A percentile compares a stretch with the other conserved stretches of the same genome.
Conservation (phyloP, 37 sponge, comb jelly and placozoan genomes). For the Chondrilla cf. caribensis region DNA sequence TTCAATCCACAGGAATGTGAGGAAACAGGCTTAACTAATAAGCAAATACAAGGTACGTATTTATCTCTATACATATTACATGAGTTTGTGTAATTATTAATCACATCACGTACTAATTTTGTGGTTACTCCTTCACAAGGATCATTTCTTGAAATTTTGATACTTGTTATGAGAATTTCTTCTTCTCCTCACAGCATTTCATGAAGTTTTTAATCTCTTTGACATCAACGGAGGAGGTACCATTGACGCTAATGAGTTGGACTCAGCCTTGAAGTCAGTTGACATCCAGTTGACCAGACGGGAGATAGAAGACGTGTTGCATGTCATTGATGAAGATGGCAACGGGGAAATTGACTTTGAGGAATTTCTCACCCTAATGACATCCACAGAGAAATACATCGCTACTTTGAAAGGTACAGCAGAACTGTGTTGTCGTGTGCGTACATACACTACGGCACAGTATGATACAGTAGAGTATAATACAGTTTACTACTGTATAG, state of each 20-base stretch:
- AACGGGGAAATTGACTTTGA: slow-evolving; percentile 76
- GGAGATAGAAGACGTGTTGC: slow-evolving; percentile 52
- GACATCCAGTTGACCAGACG: slow-evolving; percentile 43
- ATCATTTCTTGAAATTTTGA: too few relatives aligned
- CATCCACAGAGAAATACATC: slow-evolving; percentile 51
- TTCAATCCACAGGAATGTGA: not conserved
- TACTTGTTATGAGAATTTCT: too few relatives aligned
- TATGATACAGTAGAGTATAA: too few relatives aligned
- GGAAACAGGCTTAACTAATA: slow-evolving; percentile 33
- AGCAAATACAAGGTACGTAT: slow-evolving; percentile 35
- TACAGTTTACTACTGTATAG: too few relatives aligned
- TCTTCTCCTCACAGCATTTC: slow-evolving; percentile 35
- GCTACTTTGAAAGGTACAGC: slow-evolving; percentile 22
- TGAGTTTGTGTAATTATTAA: not conserved
- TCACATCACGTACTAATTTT: not conserved
- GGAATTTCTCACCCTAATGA: slow-evolving; percentile 59
- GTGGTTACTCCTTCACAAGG: too few relatives aligned
- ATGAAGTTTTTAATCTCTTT: slow-evolving; percentile 66
- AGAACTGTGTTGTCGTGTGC: too few relatives aligned
- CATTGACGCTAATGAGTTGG: slow-evolving; percentile 56
- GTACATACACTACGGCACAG: not conserved
- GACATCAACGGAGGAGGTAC: slow-evolving; percentile 68
- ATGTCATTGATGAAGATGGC: slow-evolving; percentile 61
- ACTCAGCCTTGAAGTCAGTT: slow-evolving; percentile 53
- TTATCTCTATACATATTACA: not conserved